Base-by-base conservation (phyloP, 35 echinoderm and acorn worm species). In the Holothuria glaberrima region DNA sequence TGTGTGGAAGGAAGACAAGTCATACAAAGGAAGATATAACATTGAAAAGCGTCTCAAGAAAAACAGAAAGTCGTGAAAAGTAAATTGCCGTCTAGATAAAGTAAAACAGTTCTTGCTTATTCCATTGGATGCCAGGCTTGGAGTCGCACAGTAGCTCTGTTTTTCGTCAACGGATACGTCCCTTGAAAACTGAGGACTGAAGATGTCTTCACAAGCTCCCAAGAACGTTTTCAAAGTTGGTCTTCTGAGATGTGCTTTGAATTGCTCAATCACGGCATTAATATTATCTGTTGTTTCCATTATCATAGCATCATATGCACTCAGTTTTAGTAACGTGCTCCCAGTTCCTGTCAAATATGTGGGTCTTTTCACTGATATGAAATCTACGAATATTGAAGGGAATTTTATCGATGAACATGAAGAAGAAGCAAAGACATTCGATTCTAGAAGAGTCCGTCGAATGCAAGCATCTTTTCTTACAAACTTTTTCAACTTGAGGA, bases 211-310 rank as follows among this genome's bases (percentile, higher is more conserved):
- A 21, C 74, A 78, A 52, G 6, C 20, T 27, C 74, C 74, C 0
- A 78, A 50, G 18, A 41, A 78, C 12, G 74, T 78, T 48, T 78
- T 78, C 50, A 78, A 28, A 48, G 29, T 48, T 48, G 74, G 74
- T 13, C 21, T 78, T 84, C 29, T 84, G 46, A 46, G 80, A 21
- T 84, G 80, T 21, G 59, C 80, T 38, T 45, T 84, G 58, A 84
- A 84, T 61, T 84, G 80, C 21, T 84, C 80, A n/a, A 30, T 84
- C 12, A 84, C 80, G 9, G 80, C 80, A 58, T 57, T 84, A 32
- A 84, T 84, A 24, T 26, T 84, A 25, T 84, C 80, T 0, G 25
- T 84, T 6, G 59, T 61, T 7, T 84, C 80, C 20, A 61, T 84
- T 20, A 32, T 57, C 33, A 61, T 84, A 84, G 80, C 80, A 14